Conservation (phyloP, 1,140 invertebrate species). For the Bombus turneri region DNA sequence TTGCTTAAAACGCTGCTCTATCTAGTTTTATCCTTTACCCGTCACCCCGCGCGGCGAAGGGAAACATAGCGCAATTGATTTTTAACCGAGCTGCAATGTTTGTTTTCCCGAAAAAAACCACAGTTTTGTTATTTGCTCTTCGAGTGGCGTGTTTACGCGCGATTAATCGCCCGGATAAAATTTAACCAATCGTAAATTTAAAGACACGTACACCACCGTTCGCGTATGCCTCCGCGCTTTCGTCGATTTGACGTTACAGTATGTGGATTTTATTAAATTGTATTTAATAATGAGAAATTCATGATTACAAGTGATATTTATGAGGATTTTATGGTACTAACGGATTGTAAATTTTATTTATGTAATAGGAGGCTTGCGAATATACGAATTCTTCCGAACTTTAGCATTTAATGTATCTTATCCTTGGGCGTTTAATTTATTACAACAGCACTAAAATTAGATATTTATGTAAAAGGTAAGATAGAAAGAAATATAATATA, state of each 20-base stretch:
- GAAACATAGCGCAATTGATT: not conserved
- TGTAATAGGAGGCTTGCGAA: not conserved
- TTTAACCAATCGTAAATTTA: not conserved
- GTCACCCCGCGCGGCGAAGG: not conserved
- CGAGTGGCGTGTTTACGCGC: not conserved
- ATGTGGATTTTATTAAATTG: not conserved
- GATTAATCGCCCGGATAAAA: not conserved
- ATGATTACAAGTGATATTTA: not conserved
- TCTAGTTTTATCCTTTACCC: not conserved
- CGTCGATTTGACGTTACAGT: not conserved
- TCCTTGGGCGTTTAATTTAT: no score
- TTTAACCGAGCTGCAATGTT: not conserved
- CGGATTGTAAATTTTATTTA: not conserved
- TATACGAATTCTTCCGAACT: not conserved
- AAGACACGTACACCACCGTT: not conserved
- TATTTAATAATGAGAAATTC: not conserved
- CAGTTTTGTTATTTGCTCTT: not conserved
- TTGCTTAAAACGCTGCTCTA: constrained; percentile 10
- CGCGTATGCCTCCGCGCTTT: not conserved
- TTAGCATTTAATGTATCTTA: no score
- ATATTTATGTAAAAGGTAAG: no score
- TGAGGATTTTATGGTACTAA: not conserved
- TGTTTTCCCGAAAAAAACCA: not conserved
- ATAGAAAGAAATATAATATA: no score
- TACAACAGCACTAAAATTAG: no score